Percentiles rank a stretch among this genome's conserved stretches.
phyloP scores from a whole-genome alignment of 1,140 invertebrate species.

The Drosophila sp. region DNA sequence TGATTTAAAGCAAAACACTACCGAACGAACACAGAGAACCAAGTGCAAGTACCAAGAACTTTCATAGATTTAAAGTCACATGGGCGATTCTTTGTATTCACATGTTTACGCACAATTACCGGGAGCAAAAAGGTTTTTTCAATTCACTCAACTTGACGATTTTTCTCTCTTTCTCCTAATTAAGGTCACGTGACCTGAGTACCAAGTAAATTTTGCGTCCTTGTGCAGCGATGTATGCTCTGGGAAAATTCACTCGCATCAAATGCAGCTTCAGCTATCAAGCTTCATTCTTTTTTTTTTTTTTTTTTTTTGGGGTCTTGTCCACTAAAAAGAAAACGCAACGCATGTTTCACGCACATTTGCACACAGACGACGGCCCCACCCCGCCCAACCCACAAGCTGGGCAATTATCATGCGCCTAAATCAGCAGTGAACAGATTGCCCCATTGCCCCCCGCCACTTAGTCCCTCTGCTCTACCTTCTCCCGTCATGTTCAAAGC shows the following conservation, averaged over 20 bases:
- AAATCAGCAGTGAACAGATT: slow-evolving; percentile 49
- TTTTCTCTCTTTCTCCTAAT: slow-evolving; percentile 47
- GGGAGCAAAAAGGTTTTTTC: slow-evolving; percentile 27
- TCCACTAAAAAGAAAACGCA: slow-evolving; percentile 40
- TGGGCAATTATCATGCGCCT: slow-evolving; percentile 67
- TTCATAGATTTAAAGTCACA: slow-evolving; percentile 21
- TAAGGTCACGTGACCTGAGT: slow-evolving; percentile 72
- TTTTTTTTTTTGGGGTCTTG: slow-evolving; percentile 32
- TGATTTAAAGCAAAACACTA: slow-evolving; percentile 39
- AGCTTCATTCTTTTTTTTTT: slow-evolving; percentile 38
- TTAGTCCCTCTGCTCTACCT: neutral
- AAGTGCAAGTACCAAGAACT: slow-evolving; percentile 45
- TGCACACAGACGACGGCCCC: slow-evolving; percentile 43
- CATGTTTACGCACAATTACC: slow-evolving; percentile 45
- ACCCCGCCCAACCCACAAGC: slow-evolving; percentile 22
- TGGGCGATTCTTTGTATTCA: slow-evolving; percentile 17
- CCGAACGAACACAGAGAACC: neutral
- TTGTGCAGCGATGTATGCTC: slow-evolving; percentile 67
- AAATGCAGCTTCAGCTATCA: slow-evolving; percentile 52
- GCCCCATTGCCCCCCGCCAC: neutral
- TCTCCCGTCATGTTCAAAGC: slow-evolving; percentile 50
- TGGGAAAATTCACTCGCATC: slow-evolving; percentile 63
- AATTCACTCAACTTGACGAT: slow-evolving; percentile 29
- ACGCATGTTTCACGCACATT: slow-evolving; percentile 66
- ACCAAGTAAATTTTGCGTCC: slow-evolving; percentile 22